phyloP scores from a whole-genome alignment of 1,140 invertebrate species.

The Patella vulgata region DNA sequence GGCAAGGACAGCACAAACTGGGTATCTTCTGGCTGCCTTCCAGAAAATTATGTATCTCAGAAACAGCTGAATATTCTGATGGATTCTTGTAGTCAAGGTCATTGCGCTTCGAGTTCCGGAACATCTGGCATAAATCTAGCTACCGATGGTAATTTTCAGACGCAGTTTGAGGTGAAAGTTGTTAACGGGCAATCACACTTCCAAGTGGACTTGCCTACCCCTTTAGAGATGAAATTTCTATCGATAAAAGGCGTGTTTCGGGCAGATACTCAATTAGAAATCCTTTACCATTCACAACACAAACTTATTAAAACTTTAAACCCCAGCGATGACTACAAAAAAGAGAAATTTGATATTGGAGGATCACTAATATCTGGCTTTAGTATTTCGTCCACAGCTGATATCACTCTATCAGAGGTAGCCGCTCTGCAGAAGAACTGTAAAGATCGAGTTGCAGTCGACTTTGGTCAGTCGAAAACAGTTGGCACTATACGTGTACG shows the following conservation, averaged over 20 bases:
- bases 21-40: slow-evolving; percentile 39
- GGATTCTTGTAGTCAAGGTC: slow-evolving; percentile 15
- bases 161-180: background rate
- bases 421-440: slow-evolving; percentile 33
- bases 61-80: slow-evolving; percentile 34
- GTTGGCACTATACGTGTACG: slow-evolving; percentile 36
- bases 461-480: slow-evolving; percentile 25
- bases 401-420: slow-evolving; percentile 37
- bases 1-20: slow-evolving; percentile 44
- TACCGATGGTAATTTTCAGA: slow-evolving; percentile 8
- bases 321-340: slow-evolving; percentile 34
- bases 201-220: slow-evolving; percentile 5
- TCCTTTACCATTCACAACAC: slow-evolving; percentile 4
- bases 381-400: slow-evolving; percentile 18
- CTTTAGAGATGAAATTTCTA: slow-evolving; percentile 17
- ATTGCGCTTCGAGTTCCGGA: slow-evolving; percentile 12
- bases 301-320: slow-evolving; percentile 21
- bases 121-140: background rate
- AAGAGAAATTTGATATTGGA: slow-evolving; percentile 20
- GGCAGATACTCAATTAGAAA: slow-evolving; percentile 11
- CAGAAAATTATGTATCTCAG: slow-evolving; percentile 26
- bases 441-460: slow-evolving; percentile 29
- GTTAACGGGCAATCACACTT: slow-evolving; percentile 11
- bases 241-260: slow-evolving; percentile 30
- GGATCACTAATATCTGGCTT: slow-evolving; percentile 16